Conservation (phyloP, 2,888 invertebrate species). For the Leucania comma region DNA sequence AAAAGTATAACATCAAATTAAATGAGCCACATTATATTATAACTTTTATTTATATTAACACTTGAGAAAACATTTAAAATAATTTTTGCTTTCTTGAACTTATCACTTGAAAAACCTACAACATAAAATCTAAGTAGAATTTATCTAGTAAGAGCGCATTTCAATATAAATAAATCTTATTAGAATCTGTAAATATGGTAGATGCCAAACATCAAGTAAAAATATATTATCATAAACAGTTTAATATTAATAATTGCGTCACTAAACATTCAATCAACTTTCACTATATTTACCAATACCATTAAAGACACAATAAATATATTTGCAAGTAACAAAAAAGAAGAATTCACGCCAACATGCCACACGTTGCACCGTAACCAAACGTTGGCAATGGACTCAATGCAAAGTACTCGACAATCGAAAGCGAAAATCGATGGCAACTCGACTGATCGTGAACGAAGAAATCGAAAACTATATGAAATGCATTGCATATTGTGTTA, state of each 20-base stretch:
- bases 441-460: slow-evolving; percentile 62
- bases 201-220: background rate
- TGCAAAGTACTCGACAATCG: slow-evolving; percentile 72
- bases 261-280: background rate
- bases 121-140: background rate
- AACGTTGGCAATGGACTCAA: slow-evolving; percentile 80
- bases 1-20: background rate
- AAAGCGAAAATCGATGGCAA: slow-evolving; percentile 83
- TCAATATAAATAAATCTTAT: background rate
- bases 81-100: background rate
- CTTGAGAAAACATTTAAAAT: background rate
- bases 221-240: background rate
- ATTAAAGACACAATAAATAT: slow-evolving; percentile 15
- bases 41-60: no score
- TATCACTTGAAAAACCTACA: background rate
- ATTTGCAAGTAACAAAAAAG: background rate
- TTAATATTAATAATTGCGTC: background rate
- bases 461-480: slow-evolving; percentile 76
- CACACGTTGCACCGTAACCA: slow-evolving; percentile 68
- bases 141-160: no score
- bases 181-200: background rate
- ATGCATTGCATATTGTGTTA: slow-evolving; percentile 28
- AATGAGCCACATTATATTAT: background rate
- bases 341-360: slow-evolving; percentile 53
- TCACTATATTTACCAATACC: background rate